These are phyloP conservation scores for Delia radicum DNA, from an alignment of 1,140 invertebrate species.

Conservation along the genomic window DNA sequence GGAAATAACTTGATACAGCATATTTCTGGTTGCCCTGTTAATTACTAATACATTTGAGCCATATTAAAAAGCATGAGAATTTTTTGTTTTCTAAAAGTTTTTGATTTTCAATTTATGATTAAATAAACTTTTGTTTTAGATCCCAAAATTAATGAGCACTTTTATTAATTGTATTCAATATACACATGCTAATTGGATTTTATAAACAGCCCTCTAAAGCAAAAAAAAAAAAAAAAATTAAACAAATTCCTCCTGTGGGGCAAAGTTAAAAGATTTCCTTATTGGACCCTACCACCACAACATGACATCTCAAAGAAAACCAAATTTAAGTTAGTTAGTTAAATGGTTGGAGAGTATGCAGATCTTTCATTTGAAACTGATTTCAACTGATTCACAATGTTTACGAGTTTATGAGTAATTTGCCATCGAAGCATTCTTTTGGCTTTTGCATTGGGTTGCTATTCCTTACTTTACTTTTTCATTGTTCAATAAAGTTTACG, in stretches of 20 bases:
- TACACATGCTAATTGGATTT: neutral
- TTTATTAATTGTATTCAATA: neutral
- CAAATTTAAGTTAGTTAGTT: neutral
- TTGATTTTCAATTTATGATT: too few species aligned
- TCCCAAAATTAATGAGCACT: too few species aligned
- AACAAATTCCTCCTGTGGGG: neutral
- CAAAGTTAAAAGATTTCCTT: neutral
- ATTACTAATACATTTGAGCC: too few species aligned
- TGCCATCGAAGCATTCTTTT: neutral
- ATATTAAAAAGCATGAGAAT: too few species aligned
- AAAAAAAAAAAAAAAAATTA: neutral
- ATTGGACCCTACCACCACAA: neutral
- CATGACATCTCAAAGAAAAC: neutral
- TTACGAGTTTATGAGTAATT: slow-evolving; percentile 15
- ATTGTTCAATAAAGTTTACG: slow-evolving; percentile 10
- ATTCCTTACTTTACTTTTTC: neutral
- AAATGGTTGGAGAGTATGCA: neutral
- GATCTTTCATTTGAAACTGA: neutral
- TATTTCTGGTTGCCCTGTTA: too few species aligned
- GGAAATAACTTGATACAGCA: too few species aligned
- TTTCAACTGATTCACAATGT: neutral
- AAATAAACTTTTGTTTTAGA: too few species aligned
- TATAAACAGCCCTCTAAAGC: neutral
- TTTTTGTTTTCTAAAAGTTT: too few species aligned
- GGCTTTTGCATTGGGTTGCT: neutral